Conservation (phyloP, 1,140 invertebrate species). For the Plutomurus gul region DNA sequence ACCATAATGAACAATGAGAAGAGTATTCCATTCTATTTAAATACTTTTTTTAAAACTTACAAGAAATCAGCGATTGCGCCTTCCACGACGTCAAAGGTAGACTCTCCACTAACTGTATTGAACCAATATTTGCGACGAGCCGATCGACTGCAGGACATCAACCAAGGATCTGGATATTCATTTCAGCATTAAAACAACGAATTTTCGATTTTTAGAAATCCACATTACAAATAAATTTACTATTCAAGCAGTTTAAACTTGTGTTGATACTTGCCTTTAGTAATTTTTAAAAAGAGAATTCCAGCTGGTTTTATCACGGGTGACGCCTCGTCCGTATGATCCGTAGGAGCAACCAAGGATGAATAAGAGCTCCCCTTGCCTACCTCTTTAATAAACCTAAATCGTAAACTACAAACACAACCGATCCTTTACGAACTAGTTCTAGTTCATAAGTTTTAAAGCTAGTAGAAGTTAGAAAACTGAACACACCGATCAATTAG, state of each 20-base stretch:
- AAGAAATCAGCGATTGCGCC: slow-evolving; percentile 58
- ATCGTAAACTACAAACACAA: background rate
- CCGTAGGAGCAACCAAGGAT: slow-evolving; percentile 41
- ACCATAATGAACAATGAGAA: background rate
- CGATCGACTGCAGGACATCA: slow-evolving; percentile 60
- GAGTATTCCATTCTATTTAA: background rate
- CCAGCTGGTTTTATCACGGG: slow-evolving; percentile 58
- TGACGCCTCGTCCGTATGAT: slow-evolving; percentile 20
- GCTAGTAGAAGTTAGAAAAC: slow-evolving; percentile 55
- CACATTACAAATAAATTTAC: background rate
- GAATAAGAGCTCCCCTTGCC: background rate
- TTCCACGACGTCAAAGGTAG: slow-evolving; percentile 58
- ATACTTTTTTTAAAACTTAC: slow-evolving; percentile 53
- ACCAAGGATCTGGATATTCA: slow-evolving; percentile 61
- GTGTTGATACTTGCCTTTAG: slow-evolving; percentile 45
- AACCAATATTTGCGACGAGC: slow-evolving; percentile 62
- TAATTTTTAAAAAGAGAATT: slow-evolving; percentile 63
- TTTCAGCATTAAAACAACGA: background rate
- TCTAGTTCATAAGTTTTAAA: too few relatives aligned
- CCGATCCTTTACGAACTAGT: background rate
- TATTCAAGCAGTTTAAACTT: background rate
- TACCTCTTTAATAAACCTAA: background rate
- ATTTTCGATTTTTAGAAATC: background rate
- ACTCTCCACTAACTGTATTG: slow-evolving; percentile 57
- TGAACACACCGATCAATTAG: slow-evolving; percentile 63